Conservation (phyloP, 2,797 vertebrate species). For the Hippocampus kuda region DNA sequence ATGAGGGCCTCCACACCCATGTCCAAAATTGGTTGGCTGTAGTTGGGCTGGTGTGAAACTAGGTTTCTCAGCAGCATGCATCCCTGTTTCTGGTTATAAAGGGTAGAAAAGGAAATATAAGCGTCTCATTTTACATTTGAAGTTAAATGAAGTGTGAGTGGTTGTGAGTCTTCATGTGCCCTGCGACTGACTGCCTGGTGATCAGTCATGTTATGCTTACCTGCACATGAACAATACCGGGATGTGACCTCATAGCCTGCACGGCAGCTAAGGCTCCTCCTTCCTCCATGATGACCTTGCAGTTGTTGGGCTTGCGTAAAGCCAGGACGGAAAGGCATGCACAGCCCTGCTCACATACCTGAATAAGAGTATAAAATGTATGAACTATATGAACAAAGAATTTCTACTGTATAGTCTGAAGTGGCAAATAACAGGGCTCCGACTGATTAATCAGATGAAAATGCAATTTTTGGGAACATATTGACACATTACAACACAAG, state of each 20-base stretch:
- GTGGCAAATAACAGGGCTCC: neutral
- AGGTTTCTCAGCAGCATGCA: conserved; percentile 93
- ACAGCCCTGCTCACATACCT: conserved; percentile 92
- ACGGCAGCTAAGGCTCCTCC: conserved; percentile 78
- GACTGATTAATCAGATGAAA: too few relatives aligned
- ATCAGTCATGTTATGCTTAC: conserved; percentile 48
- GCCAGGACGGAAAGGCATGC: conserved; percentile 81
- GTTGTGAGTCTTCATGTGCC: too few relatives aligned
- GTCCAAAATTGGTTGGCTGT: conserved; percentile 77
- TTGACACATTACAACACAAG: too few relatives aligned
- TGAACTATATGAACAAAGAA: neutral
- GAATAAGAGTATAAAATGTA: conserved; percentile 6
- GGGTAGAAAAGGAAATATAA: neutral
- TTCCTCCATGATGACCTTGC: conserved; percentile 80
- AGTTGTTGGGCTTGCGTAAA: conserved; percentile 87
- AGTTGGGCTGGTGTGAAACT: conserved; percentile 71
- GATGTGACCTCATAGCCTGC: conserved; percentile 85
- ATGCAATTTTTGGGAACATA: too few relatives aligned
- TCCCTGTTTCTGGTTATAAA: conserved; percentile 76
- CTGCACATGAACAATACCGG: conserved; percentile 72
- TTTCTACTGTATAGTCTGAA: neutral
- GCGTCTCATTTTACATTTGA: too few relatives aligned
- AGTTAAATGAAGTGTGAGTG: too few relatives aligned
- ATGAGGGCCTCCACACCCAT: conserved; percentile 88
- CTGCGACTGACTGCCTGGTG: neutral